Evolutionary conservation across 2,797 vertebrate species (phyloP).

Genomic region (Urophycis tenuis): DNA sequence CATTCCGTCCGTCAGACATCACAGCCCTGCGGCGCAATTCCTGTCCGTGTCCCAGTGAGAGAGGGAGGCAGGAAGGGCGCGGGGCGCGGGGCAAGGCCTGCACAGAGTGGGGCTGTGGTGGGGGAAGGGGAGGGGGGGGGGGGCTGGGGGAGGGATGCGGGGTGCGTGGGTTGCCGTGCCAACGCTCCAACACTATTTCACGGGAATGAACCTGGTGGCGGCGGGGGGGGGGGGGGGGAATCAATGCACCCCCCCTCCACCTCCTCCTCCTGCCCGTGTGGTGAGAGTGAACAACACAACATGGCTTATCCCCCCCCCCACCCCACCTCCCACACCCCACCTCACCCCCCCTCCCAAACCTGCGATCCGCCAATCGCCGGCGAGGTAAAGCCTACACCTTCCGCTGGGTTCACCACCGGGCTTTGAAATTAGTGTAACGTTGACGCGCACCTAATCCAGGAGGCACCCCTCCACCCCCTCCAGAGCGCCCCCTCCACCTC

Average conservation of each 20-base stretch:
- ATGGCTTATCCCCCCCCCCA: background rate
- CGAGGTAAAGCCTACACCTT: constrained; percentile 69
- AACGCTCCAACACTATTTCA: constrained; percentile 57
- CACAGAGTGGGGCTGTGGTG: constrained; percentile 30
- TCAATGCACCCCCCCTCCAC: background rate
- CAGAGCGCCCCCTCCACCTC: background rate
- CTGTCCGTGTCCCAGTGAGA: constrained; percentile 34
- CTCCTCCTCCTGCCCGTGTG: background rate
- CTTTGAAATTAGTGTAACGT: constrained; percentile 85
- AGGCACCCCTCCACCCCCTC: background rate
- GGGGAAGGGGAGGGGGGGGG: constrained; percentile 48
- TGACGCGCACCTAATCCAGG: constrained; percentile 75
- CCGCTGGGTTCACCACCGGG: constrained; percentile 77
- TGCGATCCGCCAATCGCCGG: constrained; percentile 68
- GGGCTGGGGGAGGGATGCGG: constrained; percentile 37
- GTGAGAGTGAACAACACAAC: background rate
- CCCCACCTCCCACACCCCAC: constrained; percentile 41
- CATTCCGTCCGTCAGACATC: constrained; percentile 64
- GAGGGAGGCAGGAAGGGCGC: background rate
- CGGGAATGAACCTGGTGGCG: constrained; percentile 57
- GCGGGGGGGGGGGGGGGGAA: too few species aligned
- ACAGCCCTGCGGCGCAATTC: constrained; percentile 56
- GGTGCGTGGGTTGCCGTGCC: constrained; percentile 45
- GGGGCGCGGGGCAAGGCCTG: background rate
- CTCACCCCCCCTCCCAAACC: constrained; percentile 60